Evolutionary conservation across 2,888 invertebrate species (phyloP), one percentile per base, ranked within the genome.

Genomic region (Diarsia dahlii): DNA sequence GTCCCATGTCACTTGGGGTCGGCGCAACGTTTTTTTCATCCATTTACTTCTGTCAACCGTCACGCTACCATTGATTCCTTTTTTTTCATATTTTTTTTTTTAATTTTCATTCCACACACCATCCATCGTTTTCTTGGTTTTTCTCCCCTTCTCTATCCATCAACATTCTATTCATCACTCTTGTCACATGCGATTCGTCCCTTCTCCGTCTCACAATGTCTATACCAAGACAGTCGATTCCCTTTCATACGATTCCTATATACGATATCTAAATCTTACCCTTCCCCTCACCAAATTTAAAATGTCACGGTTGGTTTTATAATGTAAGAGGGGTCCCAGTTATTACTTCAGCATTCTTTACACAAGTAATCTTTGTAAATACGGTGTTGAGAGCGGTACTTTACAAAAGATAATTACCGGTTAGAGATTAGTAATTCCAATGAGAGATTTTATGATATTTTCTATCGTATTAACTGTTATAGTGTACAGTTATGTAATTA

Each of bases 401-500:
- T 45, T 46, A 28, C 0, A 73, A 54, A 79, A 58, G 9, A 63
- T 60, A 74, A 48, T 56, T 54, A 5, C 50, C 62, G 34, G 50
- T 60, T 60, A 39, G 15, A 58, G 46, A 68, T 81, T 60, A 77
- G 67, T 73, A 73, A 84, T 84, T 81, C 71, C 39, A 76, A 76
- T 76, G 46, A 70, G 72, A 60, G 60, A 62, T 63, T 76, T 76
- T 60, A 71, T 78, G 52, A 65, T 67, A 70, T 60, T 76, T 48
- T 12, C 66, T 71, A 72, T 71, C 34, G 45, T 64, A 62, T 13
- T 67, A 63, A 78, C 80, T 67, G 84, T 78, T 72, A 68, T 45
- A 75, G 52, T 23, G n/a, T 52, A 81, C 84, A 69, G 84, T 74
- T 84, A 80, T 58, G 65, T 64, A 84, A 84, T 84, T 86, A 80